Percentiles rank a stretch among this genome's conserved stretches.
phyloP scores from a whole-genome alignment of 64 coral and sea anemone genomes.

The Stichodactyla mertensii region DNA sequence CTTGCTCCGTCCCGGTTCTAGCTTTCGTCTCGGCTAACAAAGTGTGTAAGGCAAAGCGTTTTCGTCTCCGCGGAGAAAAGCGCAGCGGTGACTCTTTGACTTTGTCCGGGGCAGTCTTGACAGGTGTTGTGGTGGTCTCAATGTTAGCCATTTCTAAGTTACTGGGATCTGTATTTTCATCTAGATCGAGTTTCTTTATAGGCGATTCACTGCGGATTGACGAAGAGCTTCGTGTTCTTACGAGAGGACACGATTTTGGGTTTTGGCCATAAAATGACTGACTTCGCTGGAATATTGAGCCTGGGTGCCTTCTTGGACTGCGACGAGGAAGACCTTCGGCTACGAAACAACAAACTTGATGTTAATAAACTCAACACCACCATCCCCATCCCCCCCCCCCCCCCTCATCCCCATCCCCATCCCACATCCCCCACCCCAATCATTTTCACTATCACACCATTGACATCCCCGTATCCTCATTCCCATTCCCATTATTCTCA shows the following conservation, averaged over 20 bases:
- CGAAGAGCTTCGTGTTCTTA: slow-evolving; percentile 47
- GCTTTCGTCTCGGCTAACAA: slow-evolving; percentile 39
- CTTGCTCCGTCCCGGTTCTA: background rate
- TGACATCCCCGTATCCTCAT: no score
- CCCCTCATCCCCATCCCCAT: background rate
- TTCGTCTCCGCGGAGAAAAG: slow-evolving; percentile 62
- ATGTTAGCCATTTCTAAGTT: background rate
- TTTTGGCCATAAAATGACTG: slow-evolving; percentile 81
- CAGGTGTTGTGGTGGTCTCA: slow-evolving; percentile 14
- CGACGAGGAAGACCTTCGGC: slow-evolving; percentile 46
- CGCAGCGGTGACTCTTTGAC: slow-evolving; percentile 57
- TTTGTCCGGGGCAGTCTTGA: background rate
- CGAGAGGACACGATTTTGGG: slow-evolving; percentile 45
- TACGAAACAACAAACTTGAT: slow-evolving; percentile 17
- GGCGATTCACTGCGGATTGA: slow-evolving; percentile 16
- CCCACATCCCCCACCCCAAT: no score
- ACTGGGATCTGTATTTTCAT: background rate
- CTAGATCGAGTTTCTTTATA: slow-evolving; percentile 17
- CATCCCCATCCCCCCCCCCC: no score
- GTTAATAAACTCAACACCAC: background rate
- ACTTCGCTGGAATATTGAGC: slow-evolving; percentile 61
- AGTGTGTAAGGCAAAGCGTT: slow-evolving; percentile 62
- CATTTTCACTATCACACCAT: background rate
- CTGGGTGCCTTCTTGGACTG: slow-evolving; percentile 47
- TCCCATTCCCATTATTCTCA: no score